Conservation (phyloP, 2,888 invertebrate genomes). For the Xylota sylvarum region DNA sequence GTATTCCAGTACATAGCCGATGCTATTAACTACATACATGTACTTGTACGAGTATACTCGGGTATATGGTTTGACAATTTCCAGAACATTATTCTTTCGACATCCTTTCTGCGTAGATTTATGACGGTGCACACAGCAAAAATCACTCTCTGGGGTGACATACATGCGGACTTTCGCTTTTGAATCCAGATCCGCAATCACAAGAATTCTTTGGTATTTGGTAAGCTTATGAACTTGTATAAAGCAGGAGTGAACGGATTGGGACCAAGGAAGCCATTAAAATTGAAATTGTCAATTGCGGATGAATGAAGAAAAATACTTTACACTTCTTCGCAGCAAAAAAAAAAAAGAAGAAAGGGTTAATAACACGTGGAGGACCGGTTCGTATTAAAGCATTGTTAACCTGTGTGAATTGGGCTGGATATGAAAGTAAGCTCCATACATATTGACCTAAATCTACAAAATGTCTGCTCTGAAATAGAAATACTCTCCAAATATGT, state of each 20-base stretch:
- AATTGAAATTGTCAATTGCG: conserved; percentile 67
- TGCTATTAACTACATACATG: conserved; percentile 8
- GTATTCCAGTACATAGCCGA: neutral
- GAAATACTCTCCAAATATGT: too few relatives aligned
- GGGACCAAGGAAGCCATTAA: conserved; percentile 47
- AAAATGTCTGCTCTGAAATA: neutral
- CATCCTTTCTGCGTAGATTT: conserved; percentile 57
- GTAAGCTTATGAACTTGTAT: neutral
- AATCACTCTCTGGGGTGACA: conserved; percentile 68
- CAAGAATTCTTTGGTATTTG: conserved; percentile 10
- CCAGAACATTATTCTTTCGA: conserved; percentile 59
- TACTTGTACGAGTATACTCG: neutral
- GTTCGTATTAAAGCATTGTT: neutral
- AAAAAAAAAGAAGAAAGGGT: neutral
- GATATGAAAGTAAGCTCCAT: neutral
- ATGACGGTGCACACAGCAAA: conserved; percentile 53
- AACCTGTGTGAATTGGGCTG: conserved; percentile 1
- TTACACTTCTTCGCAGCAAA: conserved; percentile 10
- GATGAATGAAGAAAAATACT: conserved; percentile 44
- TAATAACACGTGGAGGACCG: neutral
- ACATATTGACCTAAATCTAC: neutral
- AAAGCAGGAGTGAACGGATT: neutral
- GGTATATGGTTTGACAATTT: conserved; percentile 39
- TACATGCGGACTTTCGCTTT: conserved; percentile 59
- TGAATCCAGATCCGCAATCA: conserved; percentile 59